Base-by-base conservation (phyloP, 2,797 vertebrate species). In the Parauchenoglanis ngamensis region DNA sequence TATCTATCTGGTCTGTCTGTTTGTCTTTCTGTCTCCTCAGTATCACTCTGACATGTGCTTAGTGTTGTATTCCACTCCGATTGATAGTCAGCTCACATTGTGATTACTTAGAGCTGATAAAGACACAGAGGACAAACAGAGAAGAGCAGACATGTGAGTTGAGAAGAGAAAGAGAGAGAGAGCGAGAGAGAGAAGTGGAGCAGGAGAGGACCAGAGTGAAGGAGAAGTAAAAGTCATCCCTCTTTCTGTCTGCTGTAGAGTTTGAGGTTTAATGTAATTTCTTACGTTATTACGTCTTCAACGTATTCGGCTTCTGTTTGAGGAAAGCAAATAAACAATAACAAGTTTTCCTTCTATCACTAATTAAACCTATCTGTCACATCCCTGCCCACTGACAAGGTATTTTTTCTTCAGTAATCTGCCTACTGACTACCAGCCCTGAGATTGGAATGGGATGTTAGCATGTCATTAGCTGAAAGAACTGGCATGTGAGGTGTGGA, bases 81-180 rank as follows among this genome's bases (percentile, higher is more conserved):
- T 89, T 88, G 67, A 85, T 78, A 89, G 76, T 63, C 87, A 75
- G 44, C 76, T 23, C 87, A 82, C 84, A 87, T 54, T 73, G 73
- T 70, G 79, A 76, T 90, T 80, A 88, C 86, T 28, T 85, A 85
- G 76, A 78, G 72, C 83, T 83, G 67, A 87, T 56, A 54, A 87
- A 82, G 86, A 70, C 72, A 82, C 28, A 84, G 72, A 77, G 57
- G 72, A 65, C 46, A 68, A 70, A 86, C 77, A 83, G 44, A 65
- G 73, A 78, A 80, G 59, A 86, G 81, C 72, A 83, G 86, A 87
- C 28, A 8, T 77, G 49, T 56, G 46, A 19, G 12, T 1, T 1
- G 10, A 75, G 44, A 75, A 85, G 59, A 83, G 21, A 57, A 57
- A 73, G 49, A 72, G 73, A 75, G 35, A 59, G 67, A 57, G 54